Evolutionary conservation across 2,888 invertebrate genomes (phyloP), one percentile per base, ranked within the genome.

Genomic region (Ophion obscuratus): DNA sequence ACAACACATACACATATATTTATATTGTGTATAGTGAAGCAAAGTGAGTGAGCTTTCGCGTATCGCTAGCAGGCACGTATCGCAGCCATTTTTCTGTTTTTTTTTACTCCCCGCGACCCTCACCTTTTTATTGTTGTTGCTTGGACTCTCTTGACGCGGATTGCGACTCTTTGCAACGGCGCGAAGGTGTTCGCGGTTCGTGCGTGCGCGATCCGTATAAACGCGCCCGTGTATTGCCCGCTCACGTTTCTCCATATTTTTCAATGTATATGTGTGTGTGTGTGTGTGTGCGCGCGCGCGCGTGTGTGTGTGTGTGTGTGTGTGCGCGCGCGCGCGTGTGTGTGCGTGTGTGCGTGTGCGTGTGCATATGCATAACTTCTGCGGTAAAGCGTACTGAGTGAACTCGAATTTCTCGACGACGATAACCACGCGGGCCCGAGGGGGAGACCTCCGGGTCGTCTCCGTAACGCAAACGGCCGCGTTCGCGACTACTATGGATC

Each of bases 351-450:
- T 44, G 9, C 2, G 44, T 44, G 9, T 7, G 9, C 2, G 9
- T 44, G 10, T 79, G 62, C n/a, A 57, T 74, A 20, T 31, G 40
- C 31, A 68, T 67, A 61, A 20, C 57, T 77, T 53, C 77, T 40
- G 77, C 40, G 77, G 67, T 78, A 78, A 66, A 73, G 47, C 81
- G 61, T 68, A 73, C 80, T 11, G 47, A 67, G 47, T 24, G 77
- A 84, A 84, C 84, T 84, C 84, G 81, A 81, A 81, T 84, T 84
- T 77, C 67, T 76, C 73, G 66, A 64, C 80, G 66, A 44, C 80
- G 75, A 64, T 62, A 27, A 70, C 73, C 71, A 67, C 44, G 62
- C 76, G 76, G 71, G 66, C 76, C 73, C 40, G 53, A 76, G 47
- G 14, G 75, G 83, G 75, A 75, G 74, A 66, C 83, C 73, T 76